Base-by-base conservation (phyloP, 2,113 vertebrate genomes). In the Piaya cayana region DNA sequence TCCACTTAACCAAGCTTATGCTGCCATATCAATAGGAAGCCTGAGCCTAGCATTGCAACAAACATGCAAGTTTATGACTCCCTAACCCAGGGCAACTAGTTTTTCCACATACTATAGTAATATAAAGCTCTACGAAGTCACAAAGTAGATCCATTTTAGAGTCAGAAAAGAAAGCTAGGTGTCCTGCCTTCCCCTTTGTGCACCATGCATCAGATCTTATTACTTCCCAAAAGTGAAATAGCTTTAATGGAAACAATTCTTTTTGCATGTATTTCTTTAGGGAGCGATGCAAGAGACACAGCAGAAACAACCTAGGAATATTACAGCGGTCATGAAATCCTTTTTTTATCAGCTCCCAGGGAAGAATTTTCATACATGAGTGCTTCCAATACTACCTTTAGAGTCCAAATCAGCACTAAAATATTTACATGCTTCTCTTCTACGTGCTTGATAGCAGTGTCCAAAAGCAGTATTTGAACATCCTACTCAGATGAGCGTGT, bases 301-400 rank as follows among this genome's bases (percentile, higher is more conserved):
- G 69, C 65, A 94, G 88, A 71, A 96, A 81, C 82, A 86, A 76
- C 60, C 88, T 71, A 82, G 47, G 76, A 94, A 95, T 96, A 88
- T 94, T 96, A 75, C 25, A 75, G 80, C 92, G 12, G 3, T 92
- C 92, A 92, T 86, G 75, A 95, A 93, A 96, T 84, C 62, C 45
- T 36, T 81, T 94, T 94, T 94, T 92, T 88, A 90, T 93, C 90
- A 88, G 86, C 93, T 95, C 56, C 92, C 45, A 58, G 92, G 90
- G 92, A 96, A 96, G 79, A 93, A 74, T 90, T 94, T 94, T 95
- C 84, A 90, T 84, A 95, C 86, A 78, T 60, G 82, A 96, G 68
- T 92, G 82, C 72, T 68, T 96, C 86, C 60, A 76, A 39, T 62
- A 74, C 76, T 71, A 68, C 80, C 71, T 93, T 94, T 83, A 81